These are phyloP conservation scores for Spodoptera exigua DNA, from an alignment of 2,888 invertebrate genomes.

Conservation along the genomic window DNA sequence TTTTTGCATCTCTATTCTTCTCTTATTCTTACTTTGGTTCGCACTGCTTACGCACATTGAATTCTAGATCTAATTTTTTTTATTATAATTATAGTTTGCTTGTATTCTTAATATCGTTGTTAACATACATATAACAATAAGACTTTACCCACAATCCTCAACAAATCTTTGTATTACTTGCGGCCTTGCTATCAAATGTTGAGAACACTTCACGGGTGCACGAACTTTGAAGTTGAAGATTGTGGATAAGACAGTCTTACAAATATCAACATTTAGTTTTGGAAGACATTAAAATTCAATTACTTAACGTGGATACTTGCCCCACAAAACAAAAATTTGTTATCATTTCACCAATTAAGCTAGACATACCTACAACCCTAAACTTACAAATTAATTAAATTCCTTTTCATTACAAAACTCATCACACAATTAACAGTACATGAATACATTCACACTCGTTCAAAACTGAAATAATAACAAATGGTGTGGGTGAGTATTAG, in stretches of 20 bases:
- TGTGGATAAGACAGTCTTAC: slow-evolving; percentile 44
- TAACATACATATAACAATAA: slow-evolving; percentile 31
- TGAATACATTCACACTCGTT: slow-evolving; percentile 26
- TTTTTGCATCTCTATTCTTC: slow-evolving; percentile 58
- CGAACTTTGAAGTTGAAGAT: slow-evolving; percentile 25
- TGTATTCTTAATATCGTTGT: slow-evolving; percentile 60
- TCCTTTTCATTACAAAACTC: slow-evolving; percentile 25
- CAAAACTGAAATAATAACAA: slow-evolving; percentile 51
- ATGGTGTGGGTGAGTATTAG: slow-evolving; percentile 63
- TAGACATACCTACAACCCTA: slow-evolving; percentile 29
- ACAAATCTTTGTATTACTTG: slow-evolving; percentile 23
- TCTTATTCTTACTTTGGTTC: slow-evolving; percentile 65
- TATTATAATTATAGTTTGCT: slow-evolving; percentile 65
- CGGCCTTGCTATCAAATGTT: slow-evolving; percentile 7
- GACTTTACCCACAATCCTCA: slow-evolving; percentile 40
- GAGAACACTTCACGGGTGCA: slow-evolving; percentile 15
- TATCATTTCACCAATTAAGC: slow-evolving; percentile 50
- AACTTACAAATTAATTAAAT: slow-evolving; percentile 25
- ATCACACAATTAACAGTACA: slow-evolving; percentile 14
- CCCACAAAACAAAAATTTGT: slow-evolving; percentile 51
- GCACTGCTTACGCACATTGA: slow-evolving; percentile 83
- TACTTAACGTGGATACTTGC: slow-evolving; percentile 45
- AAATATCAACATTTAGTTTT: slow-evolving; percentile 32
- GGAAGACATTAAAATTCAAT: slow-evolving; percentile 38
- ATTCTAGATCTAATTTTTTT: slow-evolving; percentile 61